Conservation (phyloP, 2,113 vertebrate species). For the Phrynocephalus versicolor region DNA sequence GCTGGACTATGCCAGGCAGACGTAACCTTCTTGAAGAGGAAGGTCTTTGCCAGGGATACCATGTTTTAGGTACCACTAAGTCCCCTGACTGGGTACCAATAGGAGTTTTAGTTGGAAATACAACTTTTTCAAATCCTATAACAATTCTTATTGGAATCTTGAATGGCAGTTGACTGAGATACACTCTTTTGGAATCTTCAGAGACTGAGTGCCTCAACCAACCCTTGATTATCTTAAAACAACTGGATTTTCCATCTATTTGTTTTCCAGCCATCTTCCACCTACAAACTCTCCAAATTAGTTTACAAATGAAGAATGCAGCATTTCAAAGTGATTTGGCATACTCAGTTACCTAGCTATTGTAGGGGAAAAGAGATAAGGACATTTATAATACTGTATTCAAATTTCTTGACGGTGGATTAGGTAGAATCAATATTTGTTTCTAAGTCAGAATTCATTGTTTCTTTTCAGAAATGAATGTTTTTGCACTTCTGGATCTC, state of each 20-base stretch:
- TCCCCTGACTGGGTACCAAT: too few species aligned
- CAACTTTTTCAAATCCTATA: too few species aligned
- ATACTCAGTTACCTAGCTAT: background rate
- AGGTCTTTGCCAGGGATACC: too few species aligned
- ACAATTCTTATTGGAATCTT: too few species aligned
- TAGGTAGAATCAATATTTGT: background rate
- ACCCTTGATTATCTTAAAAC: too few species aligned
- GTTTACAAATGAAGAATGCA: background rate
- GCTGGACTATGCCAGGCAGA: too few species aligned
- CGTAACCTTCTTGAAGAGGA: too few species aligned
- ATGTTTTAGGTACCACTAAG: too few species aligned
- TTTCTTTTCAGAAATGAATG: background rate
- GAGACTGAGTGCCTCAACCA: too few species aligned
- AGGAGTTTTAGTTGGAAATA: too few species aligned
- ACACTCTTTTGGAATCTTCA: too few species aligned
- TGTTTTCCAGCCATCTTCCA: background rate
- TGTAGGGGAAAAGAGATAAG: background rate
- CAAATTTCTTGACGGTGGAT: background rate
- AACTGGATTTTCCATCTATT: background rate
- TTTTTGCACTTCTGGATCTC: constrained; percentile 13
- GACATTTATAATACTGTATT: background rate
- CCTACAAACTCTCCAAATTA: background rate
- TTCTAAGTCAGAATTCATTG: background rate
- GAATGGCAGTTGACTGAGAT: too few species aligned
- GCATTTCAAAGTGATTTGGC: background rate